phyloP scores from a whole-genome alignment of 2,888 invertebrate species.

The Mimas tiliae region DNA sequence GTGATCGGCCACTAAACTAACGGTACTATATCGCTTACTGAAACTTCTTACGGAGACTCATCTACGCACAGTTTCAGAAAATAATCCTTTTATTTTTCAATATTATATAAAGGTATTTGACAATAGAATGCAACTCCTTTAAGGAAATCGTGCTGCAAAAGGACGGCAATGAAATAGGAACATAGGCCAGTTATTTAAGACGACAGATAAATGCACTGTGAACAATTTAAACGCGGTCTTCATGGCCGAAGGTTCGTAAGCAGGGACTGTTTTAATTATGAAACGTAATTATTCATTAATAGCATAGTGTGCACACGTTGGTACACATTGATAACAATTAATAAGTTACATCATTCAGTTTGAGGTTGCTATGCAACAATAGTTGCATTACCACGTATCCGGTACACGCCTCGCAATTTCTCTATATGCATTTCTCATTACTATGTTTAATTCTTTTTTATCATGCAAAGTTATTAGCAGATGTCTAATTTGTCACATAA shows the following conservation, averaged over 20 bases:
- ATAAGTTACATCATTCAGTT: slow-evolving; percentile 25
- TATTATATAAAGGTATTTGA: too few species aligned
- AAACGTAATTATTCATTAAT: slow-evolving; percentile 29
- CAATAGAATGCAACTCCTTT: neutral
- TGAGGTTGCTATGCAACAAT: slow-evolving; percentile 19
- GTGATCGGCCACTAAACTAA: slow-evolving; percentile 25
- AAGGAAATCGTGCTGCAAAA: neutral
- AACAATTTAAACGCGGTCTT: slow-evolving; percentile 15
- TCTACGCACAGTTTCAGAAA: too few species aligned
- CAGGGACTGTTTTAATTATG: slow-evolving; percentile 23
- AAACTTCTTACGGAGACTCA: neutral
- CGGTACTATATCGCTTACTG: slow-evolving; percentile 5
- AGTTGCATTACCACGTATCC: slow-evolving; percentile 21
- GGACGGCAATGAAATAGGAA: neutral
- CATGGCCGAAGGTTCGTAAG: slow-evolving; percentile 15
- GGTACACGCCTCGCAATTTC: neutral
- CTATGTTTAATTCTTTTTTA: neutral
- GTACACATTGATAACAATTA: slow-evolving; percentile 27
- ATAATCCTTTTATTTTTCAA: too few species aligned
- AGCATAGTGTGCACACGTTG: slow-evolving; percentile 5
- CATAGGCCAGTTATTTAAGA: slow-evolving; percentile 8
- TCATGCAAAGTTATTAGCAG: neutral
- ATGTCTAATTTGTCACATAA: neutral
- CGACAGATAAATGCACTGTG: neutral
- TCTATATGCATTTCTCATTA: neutral